Conservation (phyloP, 2,888 invertebrate genomes). For the Drosophila fulvimacula region DNA sequence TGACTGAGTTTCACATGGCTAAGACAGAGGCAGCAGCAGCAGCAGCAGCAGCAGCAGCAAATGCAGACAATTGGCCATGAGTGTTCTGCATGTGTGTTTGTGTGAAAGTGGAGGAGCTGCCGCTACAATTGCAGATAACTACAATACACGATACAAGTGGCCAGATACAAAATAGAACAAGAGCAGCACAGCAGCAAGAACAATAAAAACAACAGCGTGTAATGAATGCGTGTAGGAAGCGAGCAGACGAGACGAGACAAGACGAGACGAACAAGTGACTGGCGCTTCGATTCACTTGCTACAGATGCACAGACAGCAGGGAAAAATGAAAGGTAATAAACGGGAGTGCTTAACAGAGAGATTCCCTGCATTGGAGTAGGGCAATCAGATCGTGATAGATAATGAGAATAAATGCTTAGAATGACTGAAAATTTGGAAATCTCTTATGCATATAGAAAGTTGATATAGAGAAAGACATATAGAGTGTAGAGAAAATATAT, state of each 20-base stretch:
- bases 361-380: conserved; percentile 11
- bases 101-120: conserved; percentile 59
- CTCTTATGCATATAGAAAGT: neutral
- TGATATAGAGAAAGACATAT: too few relatives aligned
- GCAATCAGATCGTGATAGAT: neutral
- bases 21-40: neutral
- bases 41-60: conserved; percentile 19
- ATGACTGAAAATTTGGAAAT: neutral
- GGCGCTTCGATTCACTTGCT: conserved; percentile 43
- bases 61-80: conserved; percentile 72
- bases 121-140: conserved; percentile 53
- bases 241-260: conserved; percentile 14
- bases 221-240: conserved; percentile 63
- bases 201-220: conserved; percentile 32
- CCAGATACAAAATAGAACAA: conserved; percentile 71
- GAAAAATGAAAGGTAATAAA: conserved; percentile 9
- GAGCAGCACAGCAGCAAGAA: conserved; percentile 29
- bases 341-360: conserved; percentile 14
- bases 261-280: conserved; percentile 21
- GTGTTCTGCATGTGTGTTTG: conserved; percentile 21
- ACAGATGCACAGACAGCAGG: conserved; percentile 7
- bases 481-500: too few relatives aligned
- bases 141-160: conserved; percentile 74
- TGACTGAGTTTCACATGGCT: conserved; percentile 73
- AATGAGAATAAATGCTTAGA: neutral